Conservation (phyloP, 2,113 vertebrate species). For the Podarcis cretensis region DNA sequence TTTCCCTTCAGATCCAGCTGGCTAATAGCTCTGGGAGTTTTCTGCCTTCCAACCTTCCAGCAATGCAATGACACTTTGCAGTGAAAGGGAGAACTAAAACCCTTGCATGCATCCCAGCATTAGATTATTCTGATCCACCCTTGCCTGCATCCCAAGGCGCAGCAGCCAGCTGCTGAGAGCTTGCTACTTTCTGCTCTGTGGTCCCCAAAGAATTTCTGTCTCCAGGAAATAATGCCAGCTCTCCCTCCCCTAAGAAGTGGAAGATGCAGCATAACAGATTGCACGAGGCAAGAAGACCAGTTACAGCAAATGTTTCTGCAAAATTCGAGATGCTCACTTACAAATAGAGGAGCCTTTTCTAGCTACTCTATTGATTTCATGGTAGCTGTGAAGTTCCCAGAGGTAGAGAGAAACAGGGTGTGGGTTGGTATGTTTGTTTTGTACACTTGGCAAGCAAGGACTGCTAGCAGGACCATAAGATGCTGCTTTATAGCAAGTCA, state of each 20-base stretch:
- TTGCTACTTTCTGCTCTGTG: neutral
- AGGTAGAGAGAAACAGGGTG: neutral
- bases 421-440: neutral
- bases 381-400: neutral
- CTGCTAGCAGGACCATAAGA: neutral
- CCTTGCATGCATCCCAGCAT: neutral
- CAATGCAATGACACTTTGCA: neutral
- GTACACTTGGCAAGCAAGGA: neutral
- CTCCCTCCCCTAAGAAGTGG: neutral
- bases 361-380: neutral
- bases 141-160: neutral
- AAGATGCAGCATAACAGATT: neutral
- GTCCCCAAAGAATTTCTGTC: neutral
- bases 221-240: neutral
- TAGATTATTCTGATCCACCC: neutral
- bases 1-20: neutral
- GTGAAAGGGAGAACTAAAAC: neutral
- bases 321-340: neutral
- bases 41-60: neutral
- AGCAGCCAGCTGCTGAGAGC: neutral
- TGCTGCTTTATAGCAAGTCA: neutral
- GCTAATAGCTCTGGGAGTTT: neutral
- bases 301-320: neutral
- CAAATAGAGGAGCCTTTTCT: neutral
- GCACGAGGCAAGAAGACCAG: neutral